Percentiles rank a stretch among this genome's conserved stretches.
Evolutionary conservation across 2,113 vertebrate genomes (phyloP).

Genomic region (Paedocypris sp.): DNA sequence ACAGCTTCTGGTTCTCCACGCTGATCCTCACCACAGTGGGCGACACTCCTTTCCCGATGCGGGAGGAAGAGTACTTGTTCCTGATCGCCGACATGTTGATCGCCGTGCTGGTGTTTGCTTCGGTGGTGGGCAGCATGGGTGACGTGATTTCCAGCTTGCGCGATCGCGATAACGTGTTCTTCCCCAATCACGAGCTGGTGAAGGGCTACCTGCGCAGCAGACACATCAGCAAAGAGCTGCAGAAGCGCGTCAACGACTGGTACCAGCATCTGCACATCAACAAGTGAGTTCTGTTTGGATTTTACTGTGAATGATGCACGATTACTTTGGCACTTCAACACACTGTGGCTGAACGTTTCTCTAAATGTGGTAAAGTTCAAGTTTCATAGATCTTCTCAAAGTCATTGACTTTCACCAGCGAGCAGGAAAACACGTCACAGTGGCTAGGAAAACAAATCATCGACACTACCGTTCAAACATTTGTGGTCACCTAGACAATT

Average conservation of each 20-base stretch:
- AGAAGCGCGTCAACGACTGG: constrained; percentile 66
- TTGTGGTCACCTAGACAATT: no score
- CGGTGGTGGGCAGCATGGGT: constrained; percentile 77
- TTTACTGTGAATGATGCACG: not conserved
- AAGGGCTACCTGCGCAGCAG: constrained; percentile 67
- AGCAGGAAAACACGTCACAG: no score
- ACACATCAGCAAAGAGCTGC: constrained; percentile 52
- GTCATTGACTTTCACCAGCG: no score
- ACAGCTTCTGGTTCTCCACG: constrained; percentile 85
- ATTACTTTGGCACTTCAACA: no score
- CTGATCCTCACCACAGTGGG: constrained; percentile 80
- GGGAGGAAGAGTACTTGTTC: constrained; percentile 77
- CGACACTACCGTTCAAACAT: no score
- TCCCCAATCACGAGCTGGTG: constrained; percentile 72
- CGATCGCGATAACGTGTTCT: constrained; percentile 66
- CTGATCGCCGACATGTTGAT: constrained; percentile 75
- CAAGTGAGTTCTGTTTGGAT: constrained; percentile 28
- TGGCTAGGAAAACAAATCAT: no score
- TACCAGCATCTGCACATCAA: constrained; percentile 81
- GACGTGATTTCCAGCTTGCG: constrained; percentile 68
- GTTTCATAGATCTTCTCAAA: no score
- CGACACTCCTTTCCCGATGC: constrained; percentile 59
- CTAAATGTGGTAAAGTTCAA: no score
- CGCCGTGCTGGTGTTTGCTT: constrained; percentile 82
- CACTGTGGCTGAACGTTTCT: no score